Evolutionary conservation across 2,888 invertebrate species (phyloP).

Genomic region (Drosophila peninsularis): DNA sequence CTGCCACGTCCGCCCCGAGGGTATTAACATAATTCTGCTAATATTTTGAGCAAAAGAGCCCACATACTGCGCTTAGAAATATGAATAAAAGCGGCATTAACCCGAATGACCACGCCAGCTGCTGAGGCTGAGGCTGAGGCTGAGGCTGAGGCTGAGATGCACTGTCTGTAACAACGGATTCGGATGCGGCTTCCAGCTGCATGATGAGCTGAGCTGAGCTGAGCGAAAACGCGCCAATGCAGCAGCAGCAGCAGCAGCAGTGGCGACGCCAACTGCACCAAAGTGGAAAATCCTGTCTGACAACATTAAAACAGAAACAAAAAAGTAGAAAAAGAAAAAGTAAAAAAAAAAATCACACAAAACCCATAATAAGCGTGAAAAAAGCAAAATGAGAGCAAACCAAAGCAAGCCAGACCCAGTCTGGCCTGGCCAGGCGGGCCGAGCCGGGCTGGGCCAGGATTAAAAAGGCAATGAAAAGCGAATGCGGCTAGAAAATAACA

Average conservation of each 20-base stretch:
- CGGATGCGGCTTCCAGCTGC: constrained; percentile 44
- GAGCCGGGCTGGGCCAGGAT: constrained; percentile 38
- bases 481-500: constrained; percentile 45
- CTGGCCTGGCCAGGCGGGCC: constrained; percentile 7
- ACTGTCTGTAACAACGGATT: constrained; percentile 38
- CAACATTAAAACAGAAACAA: constrained; percentile 74
- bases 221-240: constrained; percentile 55
- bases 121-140: constrained; percentile 43
- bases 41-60: constrained; percentile 55
- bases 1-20: constrained; percentile 20
- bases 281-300: constrained; percentile 82
- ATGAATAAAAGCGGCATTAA: constrained; percentile 70
- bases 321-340: constrained; percentile 45
- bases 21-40: constrained; percentile 69
- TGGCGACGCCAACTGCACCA: constrained; percentile 59
- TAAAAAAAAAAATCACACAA: constrained; percentile 53
- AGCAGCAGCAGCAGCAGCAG: constrained; percentile 7
- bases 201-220: constrained; percentile 55
- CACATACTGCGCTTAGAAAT: constrained; percentile 70
- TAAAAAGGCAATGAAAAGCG: constrained; percentile 62
- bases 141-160: constrained; percentile 6
- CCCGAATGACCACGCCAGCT: constrained; percentile 62
- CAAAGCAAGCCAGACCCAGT: constrained; percentile 31
- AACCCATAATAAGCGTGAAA: constrained; percentile 72
- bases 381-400: constrained; percentile 75